A percentile compares a stretch with the other conserved stretches of the same genome.
Conservation (phyloP, 1,140 invertebrate species). For the Dendrolimus punctatus region DNA sequence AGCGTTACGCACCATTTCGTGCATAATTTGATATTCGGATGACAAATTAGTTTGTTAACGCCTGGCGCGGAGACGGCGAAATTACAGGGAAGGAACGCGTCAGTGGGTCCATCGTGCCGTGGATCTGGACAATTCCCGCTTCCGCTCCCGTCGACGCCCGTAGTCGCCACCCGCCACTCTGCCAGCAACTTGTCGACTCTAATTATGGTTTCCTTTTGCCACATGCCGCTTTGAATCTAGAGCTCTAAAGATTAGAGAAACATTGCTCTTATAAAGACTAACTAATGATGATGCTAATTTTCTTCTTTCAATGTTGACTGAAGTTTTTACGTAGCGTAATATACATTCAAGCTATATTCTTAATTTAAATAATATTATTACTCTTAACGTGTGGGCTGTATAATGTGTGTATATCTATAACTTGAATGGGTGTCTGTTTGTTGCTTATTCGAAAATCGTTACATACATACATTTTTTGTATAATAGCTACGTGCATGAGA, state of each 20-base stretch:
- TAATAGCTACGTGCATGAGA: too few species aligned
- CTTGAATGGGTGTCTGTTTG: too few species aligned
- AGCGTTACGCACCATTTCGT: conserved; percentile 61
- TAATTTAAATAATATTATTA: too few species aligned
- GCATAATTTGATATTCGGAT: conserved; percentile 68
- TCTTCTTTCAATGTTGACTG: conserved; percentile 16
- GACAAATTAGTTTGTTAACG: conserved; percentile 62
- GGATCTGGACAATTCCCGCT: conserved; percentile 7
- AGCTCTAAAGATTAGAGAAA: conserved; percentile 33
- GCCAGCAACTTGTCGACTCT: conserved; percentile 28
- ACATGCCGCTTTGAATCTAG: conserved; percentile 31
- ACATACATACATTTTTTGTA: too few species aligned
- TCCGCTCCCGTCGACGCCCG: conserved; percentile 11
- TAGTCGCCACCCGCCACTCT: conserved; percentile 2
- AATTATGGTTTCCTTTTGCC: conserved; percentile 44
- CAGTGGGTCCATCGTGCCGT: neutral
- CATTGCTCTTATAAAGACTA: conserved; percentile 8
- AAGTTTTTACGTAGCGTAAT: too few species aligned
- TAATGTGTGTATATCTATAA: too few species aligned
- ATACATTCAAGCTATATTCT: too few species aligned
- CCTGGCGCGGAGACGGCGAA: conserved; percentile 35
- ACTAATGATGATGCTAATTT: conserved; percentile 17
- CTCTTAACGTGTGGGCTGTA: too few species aligned
- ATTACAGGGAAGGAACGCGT: conserved; percentile 43
- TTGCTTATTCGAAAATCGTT: too few species aligned